A percentile compares a stretch with the other conserved stretches of the same genome.
These are phyloP conservation scores for Hemistola chrysoprasaria DNA, from an alignment of 2,888 invertebrate genomes.

Conservation along the genomic window DNA sequence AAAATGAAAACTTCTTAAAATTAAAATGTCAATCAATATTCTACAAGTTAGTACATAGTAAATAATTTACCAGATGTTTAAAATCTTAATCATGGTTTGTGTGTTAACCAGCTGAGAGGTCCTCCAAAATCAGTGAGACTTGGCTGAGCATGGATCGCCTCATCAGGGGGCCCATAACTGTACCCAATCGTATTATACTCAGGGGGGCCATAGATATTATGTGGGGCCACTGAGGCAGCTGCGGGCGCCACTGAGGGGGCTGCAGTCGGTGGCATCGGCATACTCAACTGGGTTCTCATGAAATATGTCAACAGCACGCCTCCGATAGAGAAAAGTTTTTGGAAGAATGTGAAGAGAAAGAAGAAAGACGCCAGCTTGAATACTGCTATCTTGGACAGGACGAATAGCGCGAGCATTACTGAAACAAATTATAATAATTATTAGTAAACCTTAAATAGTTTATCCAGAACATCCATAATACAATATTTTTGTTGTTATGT, in stretches of 20 bases:
- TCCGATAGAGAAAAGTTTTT: constrained; percentile 62
- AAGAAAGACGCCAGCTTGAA: constrained; percentile 63
- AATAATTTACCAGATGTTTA: too few relatives aligned
- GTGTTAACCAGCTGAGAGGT: constrained; percentile 56
- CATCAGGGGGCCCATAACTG: constrained; percentile 65
- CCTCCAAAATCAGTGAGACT: constrained; percentile 52
- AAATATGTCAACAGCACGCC: constrained; percentile 61
- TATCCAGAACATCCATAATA: too few relatives aligned
- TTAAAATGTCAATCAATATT: too few relatives aligned
- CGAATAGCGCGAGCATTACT: constrained; percentile 60
- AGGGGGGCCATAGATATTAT: constrained; percentile 52
- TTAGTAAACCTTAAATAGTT: background rate
- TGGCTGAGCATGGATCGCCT: constrained; percentile 40
- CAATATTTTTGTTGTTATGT: too few relatives aligned
- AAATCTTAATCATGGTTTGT: too few relatives aligned
- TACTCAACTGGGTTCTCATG: constrained; percentile 47
- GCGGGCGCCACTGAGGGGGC: constrained; percentile 23
- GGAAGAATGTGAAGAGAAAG: constrained; percentile 66
- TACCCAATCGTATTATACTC: constrained; percentile 72
- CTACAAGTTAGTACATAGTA: too few relatives aligned
- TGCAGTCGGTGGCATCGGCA: constrained; percentile 6
- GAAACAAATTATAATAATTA: constrained; percentile 20
- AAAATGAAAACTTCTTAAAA: too few relatives aligned
- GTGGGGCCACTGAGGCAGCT: constrained; percentile 32
- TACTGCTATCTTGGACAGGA: constrained; percentile 62